Evolutionary conservation across 2,113 vertebrate species (phyloP).

Genomic region (Cygnus atratus): DNA sequence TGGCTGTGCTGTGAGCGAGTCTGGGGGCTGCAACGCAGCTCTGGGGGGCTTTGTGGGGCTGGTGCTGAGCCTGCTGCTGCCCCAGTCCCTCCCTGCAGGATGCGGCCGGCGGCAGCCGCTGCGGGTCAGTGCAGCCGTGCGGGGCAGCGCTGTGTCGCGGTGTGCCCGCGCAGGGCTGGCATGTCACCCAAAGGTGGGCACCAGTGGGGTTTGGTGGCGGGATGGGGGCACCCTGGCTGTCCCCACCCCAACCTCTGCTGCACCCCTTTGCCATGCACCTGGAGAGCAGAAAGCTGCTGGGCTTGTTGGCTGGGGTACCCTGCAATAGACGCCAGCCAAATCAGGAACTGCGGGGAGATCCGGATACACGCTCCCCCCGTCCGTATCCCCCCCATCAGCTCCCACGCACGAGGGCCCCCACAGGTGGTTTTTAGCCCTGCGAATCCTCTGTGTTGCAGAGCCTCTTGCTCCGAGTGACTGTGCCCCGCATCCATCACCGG

Average conservation of each 20-base stretch:
- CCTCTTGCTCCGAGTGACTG: not conserved
- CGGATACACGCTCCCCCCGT: rapidly evolving
- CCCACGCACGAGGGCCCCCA: rapidly evolving
- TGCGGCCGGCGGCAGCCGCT: too few relatives aligned
- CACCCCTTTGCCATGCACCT: not conserved
- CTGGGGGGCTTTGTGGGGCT: too few relatives aligned
- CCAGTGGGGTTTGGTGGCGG: not conserved
- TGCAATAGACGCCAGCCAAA: not conserved
- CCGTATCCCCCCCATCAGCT: rapidly evolving
- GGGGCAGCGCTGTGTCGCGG: too few relatives aligned
- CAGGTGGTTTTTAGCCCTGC: rapidly evolving
- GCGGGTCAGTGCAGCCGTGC: too few relatives aligned
- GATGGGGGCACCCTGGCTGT: not conserved
- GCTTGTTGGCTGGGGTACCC: not conserved
- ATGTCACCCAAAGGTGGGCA: not conserved
- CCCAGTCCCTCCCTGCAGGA: not conserved
- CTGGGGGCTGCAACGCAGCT: not conserved
- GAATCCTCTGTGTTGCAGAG: not conserved
- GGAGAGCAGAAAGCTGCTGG: not conserved
- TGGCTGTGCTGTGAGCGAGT: too few relatives aligned
- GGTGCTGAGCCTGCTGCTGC: too few relatives aligned
- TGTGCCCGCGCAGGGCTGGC: not conserved
- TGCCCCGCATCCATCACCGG: not conserved
- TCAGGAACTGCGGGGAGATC: rapidly evolving
- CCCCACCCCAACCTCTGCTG: rapidly evolving